These are phyloP conservation scores for Reticulitermes speratus DNA, from an alignment of 1,140 invertebrate genomes.

Conservation along the genomic window DNA sequence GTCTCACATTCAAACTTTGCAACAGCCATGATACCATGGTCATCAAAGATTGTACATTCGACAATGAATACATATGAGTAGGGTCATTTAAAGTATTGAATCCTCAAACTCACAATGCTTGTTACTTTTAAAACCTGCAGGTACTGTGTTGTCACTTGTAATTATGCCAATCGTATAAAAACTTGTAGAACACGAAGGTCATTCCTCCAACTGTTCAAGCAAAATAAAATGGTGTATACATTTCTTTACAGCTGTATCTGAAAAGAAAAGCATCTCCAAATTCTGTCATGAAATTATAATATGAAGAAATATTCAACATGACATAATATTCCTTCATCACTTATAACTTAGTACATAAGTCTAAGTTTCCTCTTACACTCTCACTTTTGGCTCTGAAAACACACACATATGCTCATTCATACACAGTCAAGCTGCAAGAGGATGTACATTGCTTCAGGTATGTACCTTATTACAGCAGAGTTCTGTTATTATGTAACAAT, in stretches of 20 bases:
- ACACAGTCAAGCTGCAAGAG: not conserved
- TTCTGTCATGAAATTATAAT: not conserved
- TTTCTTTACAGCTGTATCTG: not conserved
- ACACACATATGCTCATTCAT: not conserved
- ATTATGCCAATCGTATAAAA: not conserved
- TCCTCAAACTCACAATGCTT: not conserved
- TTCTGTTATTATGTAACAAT: not conserved
- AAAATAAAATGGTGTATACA: not conserved
- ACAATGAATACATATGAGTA: not conserved
- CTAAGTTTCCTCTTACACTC: not conserved
- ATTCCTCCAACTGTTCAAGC: not conserved
- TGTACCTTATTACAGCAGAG: not conserved
- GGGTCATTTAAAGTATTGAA: not conserved
- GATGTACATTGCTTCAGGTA: constrained; percentile 8
- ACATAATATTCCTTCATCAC: not conserved
- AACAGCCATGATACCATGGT: not conserved
- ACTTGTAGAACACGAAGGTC: not conserved
- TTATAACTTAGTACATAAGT: not conserved
- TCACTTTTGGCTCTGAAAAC: not conserved
- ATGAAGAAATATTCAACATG: not conserved
- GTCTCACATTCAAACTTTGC: not conserved
- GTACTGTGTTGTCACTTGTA: not conserved
- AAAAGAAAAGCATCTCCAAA: not conserved
- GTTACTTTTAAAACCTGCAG: not conserved
- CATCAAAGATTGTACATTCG: not conserved